A percentile compares a stretch with the other conserved stretches of the same genome.
phyloP scores from a whole-genome alignment of 2,113 vertebrate genomes.

The Pipa parva region DNA sequence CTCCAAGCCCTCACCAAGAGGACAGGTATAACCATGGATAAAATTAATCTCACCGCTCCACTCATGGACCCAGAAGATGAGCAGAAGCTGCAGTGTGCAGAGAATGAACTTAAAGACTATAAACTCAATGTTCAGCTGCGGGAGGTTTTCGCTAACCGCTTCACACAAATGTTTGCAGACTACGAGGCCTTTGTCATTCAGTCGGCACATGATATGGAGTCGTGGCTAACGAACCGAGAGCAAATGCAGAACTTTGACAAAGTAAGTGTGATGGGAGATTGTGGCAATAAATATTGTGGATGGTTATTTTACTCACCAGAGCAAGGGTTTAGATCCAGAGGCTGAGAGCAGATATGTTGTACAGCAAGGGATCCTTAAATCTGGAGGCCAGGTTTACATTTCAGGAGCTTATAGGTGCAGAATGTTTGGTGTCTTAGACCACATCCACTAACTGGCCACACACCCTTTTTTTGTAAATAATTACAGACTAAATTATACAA shows the following conservation, averaged over 20 bases:
- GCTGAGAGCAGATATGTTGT: too few relatives aligned
- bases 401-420: too few relatives aligned
- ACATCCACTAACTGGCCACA: too few relatives aligned
- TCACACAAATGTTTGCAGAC: constrained; percentile 84
- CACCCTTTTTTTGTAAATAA: too few relatives aligned
- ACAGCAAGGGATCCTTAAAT: too few relatives aligned
- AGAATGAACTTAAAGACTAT: constrained; percentile 75
- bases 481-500: too few relatives aligned
- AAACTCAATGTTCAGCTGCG: constrained; percentile 87
- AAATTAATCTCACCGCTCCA: constrained; percentile 62
- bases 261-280: too few relatives aligned
- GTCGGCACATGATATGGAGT: constrained; percentile 82
- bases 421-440: too few relatives aligned
- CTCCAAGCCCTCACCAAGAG: constrained; percentile 83
- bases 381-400: too few relatives aligned
- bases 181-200: constrained; percentile 94
- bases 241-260: constrained; percentile 94
- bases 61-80: constrained; percentile 59
- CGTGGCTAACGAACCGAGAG: constrained; percentile 90
- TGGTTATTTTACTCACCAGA: too few relatives aligned
- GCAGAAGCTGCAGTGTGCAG: constrained; percentile 65
- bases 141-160: constrained; percentile 87
- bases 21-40: constrained; percentile 74
- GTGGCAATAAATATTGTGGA: neutral
- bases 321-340: too few relatives aligned